phyloP scores from a whole-genome alignment of 1,140 invertebrate species.

The Drosophila suzukii region DNA sequence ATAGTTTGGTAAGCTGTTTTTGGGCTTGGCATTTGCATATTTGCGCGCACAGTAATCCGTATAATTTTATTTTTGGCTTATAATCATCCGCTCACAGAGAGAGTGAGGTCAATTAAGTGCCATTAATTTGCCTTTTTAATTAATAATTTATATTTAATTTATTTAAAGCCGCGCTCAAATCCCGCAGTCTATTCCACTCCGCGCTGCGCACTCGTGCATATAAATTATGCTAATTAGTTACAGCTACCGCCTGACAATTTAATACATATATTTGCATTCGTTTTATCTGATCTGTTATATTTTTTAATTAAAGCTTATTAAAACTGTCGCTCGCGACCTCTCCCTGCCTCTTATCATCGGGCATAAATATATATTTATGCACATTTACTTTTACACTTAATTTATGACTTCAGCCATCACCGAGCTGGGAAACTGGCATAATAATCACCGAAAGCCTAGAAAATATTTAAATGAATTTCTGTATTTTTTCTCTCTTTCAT shows the following conservation, averaged over 20 bases:
- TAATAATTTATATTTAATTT: slow-evolving; percentile 73
- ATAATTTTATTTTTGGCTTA: slow-evolving; percentile 29
- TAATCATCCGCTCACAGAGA: slow-evolving; percentile 12
- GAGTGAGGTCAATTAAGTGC: slow-evolving; percentile 43
- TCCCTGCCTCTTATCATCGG: slow-evolving; percentile 17
- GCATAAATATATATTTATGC: slow-evolving; percentile 58
- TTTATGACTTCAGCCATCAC: slow-evolving; percentile 52
- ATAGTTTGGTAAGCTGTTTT: slow-evolving; percentile 47
- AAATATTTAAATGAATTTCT: slow-evolving; percentile 49
- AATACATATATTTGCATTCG: slow-evolving; percentile 42
- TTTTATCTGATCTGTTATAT: slow-evolving; percentile 45
- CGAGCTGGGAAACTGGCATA: slow-evolving; percentile 2
- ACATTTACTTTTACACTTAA: slow-evolving; percentile 61
- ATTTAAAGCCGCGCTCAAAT: slow-evolving; percentile 67
- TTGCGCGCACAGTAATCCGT: slow-evolving; percentile 7
- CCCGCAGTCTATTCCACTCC: slow-evolving; percentile 11
- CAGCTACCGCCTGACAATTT: slow-evolving; percentile 52
- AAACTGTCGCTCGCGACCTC: slow-evolving; percentile 49
- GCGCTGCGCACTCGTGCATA: slow-evolving; percentile 60
- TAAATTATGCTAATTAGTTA: slow-evolving; percentile 80
- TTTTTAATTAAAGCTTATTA: slow-evolving; percentile 77
- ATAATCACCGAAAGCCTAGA: slow-evolving; percentile 40
- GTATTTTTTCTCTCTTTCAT: slow-evolving; percentile 18
- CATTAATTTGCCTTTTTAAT: slow-evolving; percentile 74
- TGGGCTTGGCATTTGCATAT: slow-evolving; percentile 47